phyloP scores from a whole-genome alignment of 2,797 vertebrate genomes.

The Tadarida brasiliensis region DNA sequence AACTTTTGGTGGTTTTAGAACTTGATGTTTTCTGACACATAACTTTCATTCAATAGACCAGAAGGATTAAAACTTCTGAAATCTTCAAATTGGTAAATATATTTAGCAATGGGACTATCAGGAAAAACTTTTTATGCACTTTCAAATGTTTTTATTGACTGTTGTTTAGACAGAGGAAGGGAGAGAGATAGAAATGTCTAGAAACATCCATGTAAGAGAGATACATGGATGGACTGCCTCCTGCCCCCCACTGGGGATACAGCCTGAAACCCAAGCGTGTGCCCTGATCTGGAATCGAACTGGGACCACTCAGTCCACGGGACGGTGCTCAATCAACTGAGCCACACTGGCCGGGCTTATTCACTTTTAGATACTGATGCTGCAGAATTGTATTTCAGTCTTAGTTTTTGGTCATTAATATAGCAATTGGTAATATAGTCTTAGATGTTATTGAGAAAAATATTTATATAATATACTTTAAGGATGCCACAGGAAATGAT shows the following conservation, averaged over 20 bases:
- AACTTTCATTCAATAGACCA: background rate
- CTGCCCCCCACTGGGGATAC: too few relatives aligned
- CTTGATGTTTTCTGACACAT: conserved; percentile 12
- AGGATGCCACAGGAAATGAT: background rate
- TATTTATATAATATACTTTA: background rate
- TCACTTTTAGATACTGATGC: background rate
- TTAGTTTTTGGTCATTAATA: background rate
- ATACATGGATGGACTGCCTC: too few relatives aligned
- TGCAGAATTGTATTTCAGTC: background rate
- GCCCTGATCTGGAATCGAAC: too few relatives aligned
- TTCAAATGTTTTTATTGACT: too few relatives aligned
- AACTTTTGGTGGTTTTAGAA: background rate
- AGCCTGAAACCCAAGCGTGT: too few relatives aligned
- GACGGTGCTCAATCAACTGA: too few relatives aligned
- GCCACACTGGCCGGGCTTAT: too few relatives aligned
- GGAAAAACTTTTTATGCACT: background rate
- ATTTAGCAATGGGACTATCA: background rate
- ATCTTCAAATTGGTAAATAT: background rate
- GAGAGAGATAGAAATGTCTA: too few relatives aligned
- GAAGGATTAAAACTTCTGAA: background rate
- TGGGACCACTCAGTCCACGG: too few relatives aligned
- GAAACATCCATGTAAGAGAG: too few relatives aligned
- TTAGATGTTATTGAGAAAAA: background rate
- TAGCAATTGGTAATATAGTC: background rate
- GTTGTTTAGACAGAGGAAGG: too few relatives aligned